Conservation (phyloP, 2,113 vertebrate species). For the Chaenocephalus aceratus region DNA sequence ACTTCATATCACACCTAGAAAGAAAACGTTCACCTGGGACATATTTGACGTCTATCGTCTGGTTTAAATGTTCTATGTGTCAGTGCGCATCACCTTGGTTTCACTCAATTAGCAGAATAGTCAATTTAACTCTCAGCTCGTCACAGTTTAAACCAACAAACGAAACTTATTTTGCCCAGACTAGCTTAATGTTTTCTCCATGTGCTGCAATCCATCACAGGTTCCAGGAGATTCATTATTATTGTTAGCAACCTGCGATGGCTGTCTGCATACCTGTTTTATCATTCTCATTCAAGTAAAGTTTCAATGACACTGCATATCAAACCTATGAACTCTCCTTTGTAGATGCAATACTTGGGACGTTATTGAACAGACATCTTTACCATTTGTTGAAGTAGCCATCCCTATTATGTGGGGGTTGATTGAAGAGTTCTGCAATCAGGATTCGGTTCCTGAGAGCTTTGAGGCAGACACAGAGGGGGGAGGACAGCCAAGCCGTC, state of each 20-base stretch:
- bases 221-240: constrained; percentile 28
- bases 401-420: constrained; percentile 54
- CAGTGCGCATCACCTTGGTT: background rate
- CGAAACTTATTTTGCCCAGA: constrained; percentile 1
- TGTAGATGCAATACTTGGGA: constrained; percentile 14
- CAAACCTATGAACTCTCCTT: constrained; percentile 45
- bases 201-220: constrained; percentile 36
- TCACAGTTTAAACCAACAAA: constrained; percentile 13
- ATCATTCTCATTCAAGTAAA: constrained; percentile 25
- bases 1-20: background rate
- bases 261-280: constrained; percentile 27
- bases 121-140: background rate
- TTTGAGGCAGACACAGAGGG: constrained; percentile 46
- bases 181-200: constrained; percentile 43
- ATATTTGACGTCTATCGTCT: background rate
- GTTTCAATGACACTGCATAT: constrained; percentile 29
- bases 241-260: constrained; percentile 1
- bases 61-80: background rate
- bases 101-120: background rate
- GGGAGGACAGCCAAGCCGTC: constrained; percentile 43
- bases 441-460: constrained; percentile 51
- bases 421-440: constrained; percentile 71
- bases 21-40: background rate
- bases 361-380: constrained; percentile 44
- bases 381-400: constrained; percentile 18